phyloP scores from a whole-genome alignment of 1,140 invertebrate genomes.

The Drosophila saltans region DNA sequence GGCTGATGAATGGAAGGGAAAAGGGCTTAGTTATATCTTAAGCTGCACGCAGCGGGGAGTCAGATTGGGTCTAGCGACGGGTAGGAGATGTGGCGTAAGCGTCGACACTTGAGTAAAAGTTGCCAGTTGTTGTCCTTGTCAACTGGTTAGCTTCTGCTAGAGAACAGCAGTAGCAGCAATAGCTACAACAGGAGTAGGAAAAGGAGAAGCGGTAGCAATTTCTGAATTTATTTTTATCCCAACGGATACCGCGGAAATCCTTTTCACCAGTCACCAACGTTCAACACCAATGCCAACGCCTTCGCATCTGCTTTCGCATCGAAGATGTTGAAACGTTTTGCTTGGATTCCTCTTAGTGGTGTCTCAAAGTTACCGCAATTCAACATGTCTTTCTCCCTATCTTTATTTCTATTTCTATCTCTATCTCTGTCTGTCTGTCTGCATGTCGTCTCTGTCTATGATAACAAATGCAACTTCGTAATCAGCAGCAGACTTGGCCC shows the following conservation, averaged over 20 bases:
- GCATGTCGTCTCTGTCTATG: slow-evolving; percentile 38
- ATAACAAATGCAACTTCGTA: slow-evolving; percentile 75
- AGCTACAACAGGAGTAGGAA: neutral
- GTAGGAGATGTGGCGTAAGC: slow-evolving; percentile 19
- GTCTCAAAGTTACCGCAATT: slow-evolving; percentile 17
- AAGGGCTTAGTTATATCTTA: slow-evolving; percentile 3
- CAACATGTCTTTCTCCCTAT: slow-evolving; percentile 33
- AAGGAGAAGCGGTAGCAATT: slow-evolving; percentile 71
- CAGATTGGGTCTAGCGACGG: neutral
- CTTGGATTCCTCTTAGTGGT: slow-evolving; percentile 38
- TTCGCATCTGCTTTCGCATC: slow-evolving; percentile 10
- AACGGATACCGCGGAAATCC: slow-evolving; percentile 76
- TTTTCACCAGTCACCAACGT: slow-evolving; percentile 29
- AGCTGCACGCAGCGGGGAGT: slow-evolving; percentile 1
- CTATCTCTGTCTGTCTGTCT: neutral
- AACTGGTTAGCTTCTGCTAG: slow-evolving; percentile 30
- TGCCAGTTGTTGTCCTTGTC: slow-evolving; percentile 54
- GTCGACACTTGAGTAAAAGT: slow-evolving; percentile 72
- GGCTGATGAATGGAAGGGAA: neutral
- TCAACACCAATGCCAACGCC: neutral
- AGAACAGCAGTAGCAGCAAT: neutral
- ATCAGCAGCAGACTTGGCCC: slow-evolving; percentile 66
- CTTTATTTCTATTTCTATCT: slow-evolving; percentile 8
- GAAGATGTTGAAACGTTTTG: slow-evolving; percentile 66
- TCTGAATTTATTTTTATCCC: slow-evolving; percentile 78